Percentiles rank a stretch among this genome's conserved stretches.
Evolutionary conservation across 2,797 vertebrate genomes (phyloP).

Genomic region (Menidia menidia): DNA sequence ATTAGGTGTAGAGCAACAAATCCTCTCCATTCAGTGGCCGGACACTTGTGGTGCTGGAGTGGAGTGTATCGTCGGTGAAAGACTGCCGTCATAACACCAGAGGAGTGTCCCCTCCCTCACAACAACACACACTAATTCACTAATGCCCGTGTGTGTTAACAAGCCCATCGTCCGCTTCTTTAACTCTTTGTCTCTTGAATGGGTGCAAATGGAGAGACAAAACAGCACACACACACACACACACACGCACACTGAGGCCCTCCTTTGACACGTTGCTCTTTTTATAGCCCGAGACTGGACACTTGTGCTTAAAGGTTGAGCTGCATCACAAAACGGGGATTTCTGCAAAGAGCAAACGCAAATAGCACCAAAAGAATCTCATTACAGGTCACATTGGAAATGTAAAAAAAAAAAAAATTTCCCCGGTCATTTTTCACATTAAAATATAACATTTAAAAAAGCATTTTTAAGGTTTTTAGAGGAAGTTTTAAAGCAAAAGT

Average conservation of each 20-base stretch:
- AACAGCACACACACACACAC: constrained; percentile 55
- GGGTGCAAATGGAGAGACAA: constrained; percentile 79
- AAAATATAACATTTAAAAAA: no score
- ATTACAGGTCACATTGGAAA: no score
- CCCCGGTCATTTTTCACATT: no score
- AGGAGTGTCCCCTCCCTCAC: constrained; percentile 72
- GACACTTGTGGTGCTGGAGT: constrained; percentile 78
- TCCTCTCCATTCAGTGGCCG: constrained; percentile 74
- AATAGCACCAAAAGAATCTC: no score
- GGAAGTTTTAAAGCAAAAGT: not conserved
- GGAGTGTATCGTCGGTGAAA: constrained; percentile 71
- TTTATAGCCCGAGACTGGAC: constrained; percentile 51
- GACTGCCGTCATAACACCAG: constrained; percentile 73
- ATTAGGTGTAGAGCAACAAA: constrained; percentile 82
- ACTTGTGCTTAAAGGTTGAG: constrained; percentile 33
- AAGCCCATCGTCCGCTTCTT: constrained; percentile 76
- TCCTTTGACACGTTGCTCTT: constrained; percentile 63
- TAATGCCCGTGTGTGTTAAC: constrained; percentile 79
- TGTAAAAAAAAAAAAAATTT: no score
- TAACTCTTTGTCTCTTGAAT: constrained; percentile 78
- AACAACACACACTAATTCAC: constrained; percentile 75
- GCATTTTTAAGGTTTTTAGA: no score
- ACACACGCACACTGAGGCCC: constrained; percentile 57
- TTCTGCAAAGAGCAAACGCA: no score
- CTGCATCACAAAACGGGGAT: not conserved